phyloP scores from a whole-genome alignment of 2,797 vertebrate genomes.

The Takifugu rubripes region DNA sequence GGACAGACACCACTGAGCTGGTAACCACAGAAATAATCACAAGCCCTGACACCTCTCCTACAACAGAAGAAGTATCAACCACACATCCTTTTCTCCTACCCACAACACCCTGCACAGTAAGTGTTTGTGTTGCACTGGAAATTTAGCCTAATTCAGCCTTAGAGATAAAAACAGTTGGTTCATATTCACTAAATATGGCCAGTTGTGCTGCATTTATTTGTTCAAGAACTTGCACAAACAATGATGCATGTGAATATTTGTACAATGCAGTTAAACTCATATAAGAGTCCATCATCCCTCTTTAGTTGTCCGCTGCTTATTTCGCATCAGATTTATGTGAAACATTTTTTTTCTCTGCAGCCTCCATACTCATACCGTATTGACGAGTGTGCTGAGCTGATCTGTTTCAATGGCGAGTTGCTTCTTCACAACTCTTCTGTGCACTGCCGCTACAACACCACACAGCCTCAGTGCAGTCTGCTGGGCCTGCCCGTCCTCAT shows the following conservation, averaged over 20 bases:
- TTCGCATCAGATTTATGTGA: neutral
- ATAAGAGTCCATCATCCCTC: too few relatives aligned
- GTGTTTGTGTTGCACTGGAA: constrained; percentile 19
- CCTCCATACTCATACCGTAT: constrained; percentile 87
- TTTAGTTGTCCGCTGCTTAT: neutral
- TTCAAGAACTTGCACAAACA: neutral
- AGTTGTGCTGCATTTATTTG: neutral
- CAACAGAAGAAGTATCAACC: constrained; percentile 51
- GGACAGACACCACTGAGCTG: constrained; percentile 30
- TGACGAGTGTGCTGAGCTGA: constrained; percentile 90
- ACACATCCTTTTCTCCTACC: constrained; percentile 62
- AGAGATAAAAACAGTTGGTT: neutral
- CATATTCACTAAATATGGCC: neutral
- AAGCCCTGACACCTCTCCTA: constrained; percentile 40
- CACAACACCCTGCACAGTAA: constrained; percentile 76
- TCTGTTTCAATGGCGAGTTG: constrained; percentile 89
- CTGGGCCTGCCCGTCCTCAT: constrained; percentile 90
- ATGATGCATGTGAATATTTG: neutral
- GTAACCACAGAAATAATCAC: constrained; percentile 46
- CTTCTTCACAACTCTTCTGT: constrained; percentile 91
- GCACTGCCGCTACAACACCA: constrained; percentile 86
- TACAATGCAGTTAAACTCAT: too few relatives aligned
- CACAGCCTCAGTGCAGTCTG: constrained; percentile 89
- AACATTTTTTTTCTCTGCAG: constrained; percentile 63
- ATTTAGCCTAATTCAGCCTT: neutral